phyloP scores from a whole-genome alignment of 2,797 vertebrate species.

The Gymnothorax javanicus region DNA sequence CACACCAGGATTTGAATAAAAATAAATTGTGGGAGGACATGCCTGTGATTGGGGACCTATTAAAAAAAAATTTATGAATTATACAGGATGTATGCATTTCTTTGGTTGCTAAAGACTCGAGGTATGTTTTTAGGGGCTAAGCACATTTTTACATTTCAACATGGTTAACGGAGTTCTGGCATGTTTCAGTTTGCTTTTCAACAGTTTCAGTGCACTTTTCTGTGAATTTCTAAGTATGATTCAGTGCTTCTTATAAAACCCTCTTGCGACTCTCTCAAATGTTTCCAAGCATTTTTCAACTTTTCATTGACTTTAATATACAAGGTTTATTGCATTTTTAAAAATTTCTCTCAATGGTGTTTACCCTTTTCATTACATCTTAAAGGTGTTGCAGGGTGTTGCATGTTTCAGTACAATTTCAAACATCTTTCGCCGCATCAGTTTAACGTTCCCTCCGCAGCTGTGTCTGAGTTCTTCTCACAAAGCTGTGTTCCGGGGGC shows the following conservation, averaged over 20 bases:
- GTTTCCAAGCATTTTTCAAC: neutral
- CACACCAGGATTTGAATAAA: no score
- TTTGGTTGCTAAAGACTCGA: no score
- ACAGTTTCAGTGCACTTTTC: neutral
- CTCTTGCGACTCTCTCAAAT: no score
- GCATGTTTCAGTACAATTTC: neutral
- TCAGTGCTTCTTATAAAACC: neutral
- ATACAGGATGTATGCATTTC: no score
- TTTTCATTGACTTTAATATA: no score
- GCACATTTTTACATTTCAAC: neutral
- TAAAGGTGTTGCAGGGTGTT: no score
- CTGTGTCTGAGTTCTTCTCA: slow-evolving; percentile 76
- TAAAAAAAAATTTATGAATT: no score
- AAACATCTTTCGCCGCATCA: neutral
- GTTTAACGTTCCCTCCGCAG: slow-evolving; percentile 59
- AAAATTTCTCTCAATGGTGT: no score
- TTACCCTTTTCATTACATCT: no score
- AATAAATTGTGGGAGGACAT: neutral
- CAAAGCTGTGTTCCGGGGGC: slow-evolving; percentile 83
- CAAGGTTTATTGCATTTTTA: no score
- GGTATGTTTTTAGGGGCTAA: no score
- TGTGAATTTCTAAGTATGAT: neutral
- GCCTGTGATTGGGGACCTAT: neutral
- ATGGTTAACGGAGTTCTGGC: neutral
- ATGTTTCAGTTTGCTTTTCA: neutral